phyloP scores from a whole-genome alignment of 2,888 invertebrate species.

The Seira sanloemensis region DNA sequence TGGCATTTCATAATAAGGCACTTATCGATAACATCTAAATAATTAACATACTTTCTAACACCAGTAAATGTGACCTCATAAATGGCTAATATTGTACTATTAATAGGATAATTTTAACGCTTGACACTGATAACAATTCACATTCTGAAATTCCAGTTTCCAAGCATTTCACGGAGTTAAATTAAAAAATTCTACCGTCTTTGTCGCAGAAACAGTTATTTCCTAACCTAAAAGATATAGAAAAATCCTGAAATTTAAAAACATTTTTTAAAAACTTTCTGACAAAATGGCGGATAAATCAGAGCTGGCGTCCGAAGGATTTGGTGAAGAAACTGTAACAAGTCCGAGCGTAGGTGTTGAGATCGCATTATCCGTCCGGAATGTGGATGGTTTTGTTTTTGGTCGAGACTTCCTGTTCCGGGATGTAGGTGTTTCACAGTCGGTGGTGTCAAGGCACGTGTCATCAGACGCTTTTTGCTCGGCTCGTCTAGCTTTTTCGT shows the following conservation, averaged over 20 bases:
- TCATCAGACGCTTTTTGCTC: not conserved
- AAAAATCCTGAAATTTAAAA: not conserved
- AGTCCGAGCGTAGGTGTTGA: no score
- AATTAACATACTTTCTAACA: not conserved
- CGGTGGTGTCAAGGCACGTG: not conserved
- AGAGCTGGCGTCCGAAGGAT: no score
- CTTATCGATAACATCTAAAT: not conserved
- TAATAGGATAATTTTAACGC: not conserved
- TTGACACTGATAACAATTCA: not conserved
- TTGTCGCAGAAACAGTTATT: conserved; percentile 7
- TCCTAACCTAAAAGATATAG: not conserved
- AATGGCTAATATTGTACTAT: not conserved
- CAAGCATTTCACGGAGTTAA: not conserved
- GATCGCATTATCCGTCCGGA: no score
- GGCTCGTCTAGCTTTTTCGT: not conserved
- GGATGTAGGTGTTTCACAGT: not conserved
- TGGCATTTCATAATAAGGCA: not conserved
- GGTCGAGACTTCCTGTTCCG: no score
- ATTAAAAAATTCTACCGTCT: not conserved
- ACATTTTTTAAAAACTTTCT: not conserved
- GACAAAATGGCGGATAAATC: no score
- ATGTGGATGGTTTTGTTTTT: no score
- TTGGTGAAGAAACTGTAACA: no score
- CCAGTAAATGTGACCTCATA: not conserved
- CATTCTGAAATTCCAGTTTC: not conserved